Conservation (phyloP, 1,140 invertebrate species). For the Drosophila santomea region DNA sequence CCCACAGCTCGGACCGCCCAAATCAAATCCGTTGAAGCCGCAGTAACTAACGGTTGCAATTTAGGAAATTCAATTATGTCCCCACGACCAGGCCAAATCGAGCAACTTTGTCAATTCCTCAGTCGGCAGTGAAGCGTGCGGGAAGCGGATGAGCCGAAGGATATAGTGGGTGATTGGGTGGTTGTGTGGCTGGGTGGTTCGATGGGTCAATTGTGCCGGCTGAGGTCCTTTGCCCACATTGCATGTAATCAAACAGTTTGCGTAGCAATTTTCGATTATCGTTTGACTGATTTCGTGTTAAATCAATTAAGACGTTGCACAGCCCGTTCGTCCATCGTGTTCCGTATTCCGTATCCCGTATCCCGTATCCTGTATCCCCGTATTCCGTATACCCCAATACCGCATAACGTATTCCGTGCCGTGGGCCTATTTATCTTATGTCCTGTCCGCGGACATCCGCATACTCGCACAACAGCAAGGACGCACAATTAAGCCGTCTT, state of each 20-base stretch:
- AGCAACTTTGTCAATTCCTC: slow-evolving; percentile 66
- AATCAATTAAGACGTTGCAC: slow-evolving; percentile 81
- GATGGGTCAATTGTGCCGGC: slow-evolving; percentile 30
- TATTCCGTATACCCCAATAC: not conserved
- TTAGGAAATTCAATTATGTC: slow-evolving; percentile 78
- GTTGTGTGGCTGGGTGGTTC: slow-evolving; percentile 9
- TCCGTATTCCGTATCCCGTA: not conserved
- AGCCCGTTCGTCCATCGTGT: slow-evolving; percentile 26
- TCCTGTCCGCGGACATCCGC: slow-evolving; percentile 40
- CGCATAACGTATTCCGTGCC: slow-evolving; percentile 57
- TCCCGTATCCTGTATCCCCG: not conserved
- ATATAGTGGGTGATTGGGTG: slow-evolving; percentile 23
- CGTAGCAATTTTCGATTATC: slow-evolving; percentile 84
- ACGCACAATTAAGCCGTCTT: slow-evolving; percentile 61
- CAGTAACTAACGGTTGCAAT: slow-evolving; percentile 62
- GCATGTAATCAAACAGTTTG: slow-evolving; percentile 84
- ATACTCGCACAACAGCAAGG: slow-evolving; percentile 15
- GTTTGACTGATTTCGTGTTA: slow-evolving; percentile 84
- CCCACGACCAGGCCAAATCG: slow-evolving; percentile 44
- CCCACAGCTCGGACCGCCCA: slow-evolving; percentile 20
- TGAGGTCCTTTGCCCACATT: slow-evolving; percentile 50
- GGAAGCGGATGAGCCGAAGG: slow-evolving; percentile 55
- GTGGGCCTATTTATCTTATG: slow-evolving; percentile 74
- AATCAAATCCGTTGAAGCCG: slow-evolving; percentile 9
- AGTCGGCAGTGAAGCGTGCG: slow-evolving; percentile 67